Evolutionary conservation across 2,113 vertebrate species (phyloP).

Genomic region (Microtus oregoni): DNA sequence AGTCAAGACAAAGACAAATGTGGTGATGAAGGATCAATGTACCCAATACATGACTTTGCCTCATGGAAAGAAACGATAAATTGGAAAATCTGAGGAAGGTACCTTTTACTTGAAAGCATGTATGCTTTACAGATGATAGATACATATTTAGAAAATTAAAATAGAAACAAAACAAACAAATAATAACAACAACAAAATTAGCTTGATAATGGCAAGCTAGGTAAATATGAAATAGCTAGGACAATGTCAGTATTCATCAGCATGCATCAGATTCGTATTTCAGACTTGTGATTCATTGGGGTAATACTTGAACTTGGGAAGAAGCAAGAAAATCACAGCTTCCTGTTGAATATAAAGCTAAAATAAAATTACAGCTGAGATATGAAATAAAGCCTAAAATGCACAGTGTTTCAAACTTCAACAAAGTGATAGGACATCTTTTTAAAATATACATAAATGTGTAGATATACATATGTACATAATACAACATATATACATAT

Average conservation of each 20-base stretch:
- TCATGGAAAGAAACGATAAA: background rate
- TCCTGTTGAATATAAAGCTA: background rate
- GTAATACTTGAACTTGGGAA: constrained; percentile 31
- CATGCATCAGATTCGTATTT: background rate
- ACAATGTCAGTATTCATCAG: background rate
- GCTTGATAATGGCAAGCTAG: background rate
- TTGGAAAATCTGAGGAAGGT: background rate
- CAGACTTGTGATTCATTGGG: background rate
- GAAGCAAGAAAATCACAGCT: background rate
- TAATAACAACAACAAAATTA: background rate
- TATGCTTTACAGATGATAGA: background rate
- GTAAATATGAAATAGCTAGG: constrained; percentile 29
- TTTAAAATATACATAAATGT: background rate
- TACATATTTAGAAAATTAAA: background rate
- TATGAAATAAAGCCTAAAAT: background rate
- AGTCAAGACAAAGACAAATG: background rate
- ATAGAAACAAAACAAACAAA: background rate
- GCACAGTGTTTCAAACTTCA: background rate
- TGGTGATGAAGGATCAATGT: background rate
- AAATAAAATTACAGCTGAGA: background rate
- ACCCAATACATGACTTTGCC: background rate
- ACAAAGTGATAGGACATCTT: background rate
- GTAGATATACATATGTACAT: too few relatives aligned
- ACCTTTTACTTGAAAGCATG: background rate
- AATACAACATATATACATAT: too few relatives aligned